A percentile compares a stretch with the other conserved stretches of the same genome.
These are phyloP conservation scores for Cyclura pinguis DNA, from an alignment of 2,797 vertebrate genomes.

Conservation along the genomic window DNA sequence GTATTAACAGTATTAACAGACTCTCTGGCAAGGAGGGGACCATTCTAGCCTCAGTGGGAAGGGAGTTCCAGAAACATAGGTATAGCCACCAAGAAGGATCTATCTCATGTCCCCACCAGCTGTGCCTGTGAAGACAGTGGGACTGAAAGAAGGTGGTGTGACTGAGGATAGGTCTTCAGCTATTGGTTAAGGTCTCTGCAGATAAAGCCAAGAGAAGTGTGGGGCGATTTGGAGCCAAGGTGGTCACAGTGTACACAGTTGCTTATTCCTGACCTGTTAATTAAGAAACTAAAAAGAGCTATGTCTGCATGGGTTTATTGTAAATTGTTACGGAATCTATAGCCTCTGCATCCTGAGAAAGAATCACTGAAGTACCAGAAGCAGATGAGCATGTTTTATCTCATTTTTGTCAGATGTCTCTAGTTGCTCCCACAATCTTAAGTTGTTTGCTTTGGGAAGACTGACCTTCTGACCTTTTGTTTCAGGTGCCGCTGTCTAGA, in stretches of 20 bases:
- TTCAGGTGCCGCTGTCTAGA: conserved; percentile 72
- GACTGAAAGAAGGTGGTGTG: no score
- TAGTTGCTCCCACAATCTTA: background rate
- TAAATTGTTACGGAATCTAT: background rate
- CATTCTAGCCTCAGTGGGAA: no score
- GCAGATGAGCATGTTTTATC: background rate
- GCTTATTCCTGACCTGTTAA: background rate
- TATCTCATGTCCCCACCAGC: no score
- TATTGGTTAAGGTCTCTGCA: background rate
- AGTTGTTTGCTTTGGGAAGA: background rate
- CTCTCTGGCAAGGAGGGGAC: no score
- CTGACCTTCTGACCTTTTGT: conserved; percentile 49
- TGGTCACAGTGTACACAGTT: background rate
- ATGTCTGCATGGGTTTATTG: no score
- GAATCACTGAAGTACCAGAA: background rate
- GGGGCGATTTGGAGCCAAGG: background rate
- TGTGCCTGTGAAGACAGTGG: no score
- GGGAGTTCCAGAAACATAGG: no score
- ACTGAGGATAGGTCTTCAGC: background rate
- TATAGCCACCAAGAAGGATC: no score
- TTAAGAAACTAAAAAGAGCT: background rate
- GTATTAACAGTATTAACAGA: no score
- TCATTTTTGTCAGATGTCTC: background rate
- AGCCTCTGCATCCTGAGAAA: accelerated
- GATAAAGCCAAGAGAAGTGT: background rate